Base-by-base conservation (phyloP, 1,140 invertebrate species). In the Pteromalus puparum region DNA sequence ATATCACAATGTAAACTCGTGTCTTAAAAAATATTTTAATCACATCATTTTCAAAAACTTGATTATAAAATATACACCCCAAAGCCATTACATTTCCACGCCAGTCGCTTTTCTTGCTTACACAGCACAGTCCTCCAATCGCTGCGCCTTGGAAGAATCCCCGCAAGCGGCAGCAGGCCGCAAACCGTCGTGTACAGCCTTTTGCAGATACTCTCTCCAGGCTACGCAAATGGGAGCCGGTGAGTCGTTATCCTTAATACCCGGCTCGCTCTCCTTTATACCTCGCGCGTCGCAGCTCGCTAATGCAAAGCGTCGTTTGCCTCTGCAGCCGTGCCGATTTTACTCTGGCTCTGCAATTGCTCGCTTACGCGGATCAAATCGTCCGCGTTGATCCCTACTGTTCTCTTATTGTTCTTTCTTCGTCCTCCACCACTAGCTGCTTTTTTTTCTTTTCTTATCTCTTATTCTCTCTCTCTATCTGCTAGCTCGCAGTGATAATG, bases 221-320 rank as follows among this genome's bases (percentile, higher is more conserved):
- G 77, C 72, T 34, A 74, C 21, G 72, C 65, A 67, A 79, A 68
- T 68, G 61, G 77, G 21, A 46, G 61, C 53, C 18, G 24, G 77
- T 34, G 34, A 26, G 78, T 48, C 78, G 78, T 81, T 81, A 70
- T 81, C 65, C 78, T 72, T 81, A 81, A 81, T 81, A 21, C 42
- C n/a, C n/a, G 5, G 38, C 65, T 48, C 24, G 42, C 67, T 61
- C 75, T 28, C 48, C 46, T 61, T 61, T 77, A 61, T 77, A n/a
- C 75, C 24, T 2, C 5, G n/a, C 7, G 28, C 46, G 26, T 42
- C 74, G 28, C 53, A 34, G 30, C 6, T 42, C 61, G 77, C 67
- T 81, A 81, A 81, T 81, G 78, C 67, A 81, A 70, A 48, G 65
- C 46, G 78, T 81, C 78, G 78, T 81, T 81, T 81, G 67, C 65